A percentile compares a stretch with the other conserved stretches of the same genome.
These are phyloP conservation scores for Channa striata DNA, from an alignment of 2,797 vertebrate genomes.

Conservation along the genomic window DNA sequence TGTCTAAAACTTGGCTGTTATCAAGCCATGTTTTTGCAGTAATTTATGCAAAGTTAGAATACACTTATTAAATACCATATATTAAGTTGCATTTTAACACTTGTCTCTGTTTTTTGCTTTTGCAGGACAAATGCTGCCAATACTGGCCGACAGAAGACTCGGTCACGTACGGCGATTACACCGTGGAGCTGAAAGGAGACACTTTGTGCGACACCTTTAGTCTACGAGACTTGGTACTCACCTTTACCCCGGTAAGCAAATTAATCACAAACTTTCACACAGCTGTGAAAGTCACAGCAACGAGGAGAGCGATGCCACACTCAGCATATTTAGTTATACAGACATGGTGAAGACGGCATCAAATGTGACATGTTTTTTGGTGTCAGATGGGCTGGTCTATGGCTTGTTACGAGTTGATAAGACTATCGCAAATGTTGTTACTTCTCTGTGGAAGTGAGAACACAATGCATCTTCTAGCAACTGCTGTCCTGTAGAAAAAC, in stretches of 20 bases:
- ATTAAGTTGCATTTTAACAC: neutral
- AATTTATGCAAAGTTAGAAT: neutral
- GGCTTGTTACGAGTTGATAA: too few species aligned
- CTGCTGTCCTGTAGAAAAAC: too few species aligned
- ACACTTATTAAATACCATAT: neutral
- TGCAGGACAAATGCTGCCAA: constrained; percentile 95
- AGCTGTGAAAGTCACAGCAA: too few species aligned
- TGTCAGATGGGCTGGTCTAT: too few species aligned
- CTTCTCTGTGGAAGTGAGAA: too few species aligned
- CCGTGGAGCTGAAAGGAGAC: constrained; percentile 91
- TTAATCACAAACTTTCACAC: neutral
- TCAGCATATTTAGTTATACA: too few species aligned
- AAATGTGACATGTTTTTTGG: too few species aligned
- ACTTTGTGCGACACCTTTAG: constrained; percentile 91
- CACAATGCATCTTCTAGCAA: too few species aligned
- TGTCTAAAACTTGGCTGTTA: neutral
- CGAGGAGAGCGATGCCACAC: neutral
- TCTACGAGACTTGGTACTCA: constrained; percentile 92
- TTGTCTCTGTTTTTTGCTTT: neutral
- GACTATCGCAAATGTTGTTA: too few species aligned
- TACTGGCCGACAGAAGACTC: constrained; percentile 96
- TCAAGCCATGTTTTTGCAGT: neutral
- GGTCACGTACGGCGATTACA: constrained; percentile 91
- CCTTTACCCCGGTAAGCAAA: constrained; percentile 87
- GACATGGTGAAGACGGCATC: too few species aligned